Base-by-base conservation (phyloP, 1,140 invertebrate species). In the Spodoptera frugiperda region DNA sequence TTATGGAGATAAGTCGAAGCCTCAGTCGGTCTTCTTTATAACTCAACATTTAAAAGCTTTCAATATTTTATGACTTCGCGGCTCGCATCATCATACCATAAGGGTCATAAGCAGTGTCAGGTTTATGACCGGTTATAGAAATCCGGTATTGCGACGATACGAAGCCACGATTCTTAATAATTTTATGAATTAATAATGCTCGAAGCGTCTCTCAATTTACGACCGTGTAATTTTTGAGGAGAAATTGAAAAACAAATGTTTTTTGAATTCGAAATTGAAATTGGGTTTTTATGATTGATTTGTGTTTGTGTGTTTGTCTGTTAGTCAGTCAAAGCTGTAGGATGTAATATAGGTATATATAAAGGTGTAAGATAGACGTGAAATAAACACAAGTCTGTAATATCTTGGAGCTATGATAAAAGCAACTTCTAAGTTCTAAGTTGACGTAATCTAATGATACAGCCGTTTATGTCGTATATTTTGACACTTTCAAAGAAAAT, bases 21-120 rank as follows among this genome's bases (percentile, higher is more conserved):
- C 19, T n/a, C 57, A 63, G 21, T 39, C 72, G n/a, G 39, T 39
- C 6, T 65, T 75, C 48, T 75, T 75, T 65, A 75, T 63, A 59
- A 75, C 44, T 10, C n/a, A 2, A 49, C 48, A 75, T 75, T n/a
- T 75, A 75, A 75, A 75, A 53, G 46, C 72, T 53, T 63, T 65
- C 57, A 48, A 75, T 75, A 75, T 65, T 75, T 75, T 75, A 75
- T 17, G 72, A 75, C 48, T 25, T 46, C 10, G 44, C 14, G 33
- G 61, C 71, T 46, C 10, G 44, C 19, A 51, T 74, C 71, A 33
- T 75, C 72, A 15, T 10, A 30, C 48, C 57, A 19, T 72, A 46
- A 53, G 71, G 14, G 57, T n/a, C 15, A 63, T 63, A 75, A 75
- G 33, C 25, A 30, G 59, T 19, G 15, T 57, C 46, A 39, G 51